Conservation (phyloP, 2,888 invertebrate genomes). For the Scotopteryx bipunctaria region DNA sequence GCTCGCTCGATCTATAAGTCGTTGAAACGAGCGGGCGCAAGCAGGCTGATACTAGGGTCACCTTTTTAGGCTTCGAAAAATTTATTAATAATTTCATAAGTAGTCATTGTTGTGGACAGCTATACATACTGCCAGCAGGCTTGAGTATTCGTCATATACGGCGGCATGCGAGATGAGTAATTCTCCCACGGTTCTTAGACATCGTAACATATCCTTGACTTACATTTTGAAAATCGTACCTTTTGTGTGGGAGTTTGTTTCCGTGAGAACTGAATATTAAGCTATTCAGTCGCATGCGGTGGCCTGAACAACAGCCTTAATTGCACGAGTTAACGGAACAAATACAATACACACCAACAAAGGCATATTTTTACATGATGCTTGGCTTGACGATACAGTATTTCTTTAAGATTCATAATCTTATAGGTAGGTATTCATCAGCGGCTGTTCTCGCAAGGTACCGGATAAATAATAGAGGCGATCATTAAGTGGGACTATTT, state of each 20-base stretch:
- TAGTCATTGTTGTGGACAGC: constrained; percentile 52
- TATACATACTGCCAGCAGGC: constrained; percentile 47
- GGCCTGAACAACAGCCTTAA: constrained; percentile 39
- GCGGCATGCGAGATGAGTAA: constrained; percentile 53
- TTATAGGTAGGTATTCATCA: neutral
- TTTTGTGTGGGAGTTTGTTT: constrained; percentile 73
- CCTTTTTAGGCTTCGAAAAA: constrained; percentile 51
- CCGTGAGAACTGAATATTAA: constrained; percentile 74
- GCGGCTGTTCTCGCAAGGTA: too few species aligned
- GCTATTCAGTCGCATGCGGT: constrained; percentile 54
- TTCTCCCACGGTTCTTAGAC: constrained; percentile 73
- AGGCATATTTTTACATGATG: neutral
- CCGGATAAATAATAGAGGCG: too few species aligned
- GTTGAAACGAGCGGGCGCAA: constrained; percentile 38
- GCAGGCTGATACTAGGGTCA: constrained; percentile 38
- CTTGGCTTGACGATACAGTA: neutral
- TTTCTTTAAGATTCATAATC: neutral
- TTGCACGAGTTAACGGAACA: constrained; percentile 28
- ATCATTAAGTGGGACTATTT: too few species aligned
- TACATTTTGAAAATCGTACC: constrained; percentile 77
- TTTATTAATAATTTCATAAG: constrained; percentile 50
- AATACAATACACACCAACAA: constrained; percentile 12
- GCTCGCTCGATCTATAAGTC: too few species aligned
- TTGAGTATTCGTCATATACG: constrained; percentile 51
- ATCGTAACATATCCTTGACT: constrained; percentile 75